Evolutionary conservation across 2,113 vertebrate species (phyloP), one percentile per base, ranked within the genome.

Genomic region (Apteryx mantelli): DNA sequence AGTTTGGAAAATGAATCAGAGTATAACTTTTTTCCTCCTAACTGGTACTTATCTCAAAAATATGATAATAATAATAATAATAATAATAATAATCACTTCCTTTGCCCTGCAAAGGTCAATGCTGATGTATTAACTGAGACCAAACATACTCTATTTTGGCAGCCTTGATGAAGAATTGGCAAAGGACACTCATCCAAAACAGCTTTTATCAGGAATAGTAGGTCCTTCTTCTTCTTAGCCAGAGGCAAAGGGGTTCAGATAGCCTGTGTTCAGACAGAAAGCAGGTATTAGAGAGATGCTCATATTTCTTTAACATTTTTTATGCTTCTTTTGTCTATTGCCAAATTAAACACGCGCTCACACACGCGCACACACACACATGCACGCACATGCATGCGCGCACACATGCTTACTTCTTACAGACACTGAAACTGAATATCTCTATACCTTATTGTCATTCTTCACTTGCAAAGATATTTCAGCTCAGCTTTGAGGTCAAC

Each of bases 141-240:
- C 38, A 44, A 50, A 21, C 11, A 13, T 28, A 71, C 60, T 56
- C 26, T 46, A 36, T 79, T 56, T 82, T 60, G 53, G 24, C 24
- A 69, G 58, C 58, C 86, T 36, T 21, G 69, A 82, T 52, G 18
- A 82, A 77, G 60, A 77, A 58, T 1, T 94, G 56, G 86, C 86
- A 88, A 80, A 97, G 64, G 70, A 86, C 78, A 28, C 28, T 80
- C n/a, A 71, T 66, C 56, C 86, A 64, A 30, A 91, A 93, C 89
- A 90, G 18, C 61, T 93, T 96, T 93, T 64, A 70, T 95, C 70
- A 7, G 52, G 70, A 91, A 34, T 61, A 64, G 52, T 63, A 56
- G 40, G 32, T 55, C 84, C 86, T 85, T 93, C 30, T 90, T 94
- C 78, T 77, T 75, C 28, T 46, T 86, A 92, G 95, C 95, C 85